Conservation (phyloP, 2,113 vertebrate genomes). For the Pelecanoides urinatrix region DNA sequence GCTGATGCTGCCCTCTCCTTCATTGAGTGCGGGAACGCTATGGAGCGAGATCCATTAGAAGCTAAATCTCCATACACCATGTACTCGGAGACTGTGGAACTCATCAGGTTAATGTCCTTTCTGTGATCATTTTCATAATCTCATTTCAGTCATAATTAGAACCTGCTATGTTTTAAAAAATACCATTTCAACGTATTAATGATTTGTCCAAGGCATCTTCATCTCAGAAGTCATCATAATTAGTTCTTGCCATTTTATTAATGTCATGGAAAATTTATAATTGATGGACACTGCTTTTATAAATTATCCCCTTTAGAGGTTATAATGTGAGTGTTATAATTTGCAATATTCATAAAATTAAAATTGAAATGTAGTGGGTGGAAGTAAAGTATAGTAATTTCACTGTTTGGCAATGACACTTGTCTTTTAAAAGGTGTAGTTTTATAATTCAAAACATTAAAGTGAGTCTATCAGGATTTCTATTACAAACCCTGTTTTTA, state of each 20-base stretch:
- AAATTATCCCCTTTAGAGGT: constrained; percentile 77
- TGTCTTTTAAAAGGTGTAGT: constrained; percentile 70
- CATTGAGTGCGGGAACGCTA: constrained; percentile 96
- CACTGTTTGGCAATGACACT: constrained; percentile 67
- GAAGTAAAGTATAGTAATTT: constrained; percentile 74
- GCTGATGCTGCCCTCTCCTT: constrained; percentile 96
- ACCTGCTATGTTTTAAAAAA: constrained; percentile 73
- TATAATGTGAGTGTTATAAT: constrained; percentile 76
- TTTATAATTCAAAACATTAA: constrained; percentile 68
- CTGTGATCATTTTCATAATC: constrained; percentile 71
- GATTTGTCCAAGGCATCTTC: constrained; percentile 75
- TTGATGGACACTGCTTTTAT: constrained; percentile 79
- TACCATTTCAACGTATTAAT: constrained; percentile 73
- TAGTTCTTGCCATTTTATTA: constrained; percentile 82
- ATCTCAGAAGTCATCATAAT: constrained; percentile 79
- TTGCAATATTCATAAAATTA: constrained; percentile 80
- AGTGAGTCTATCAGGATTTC: constrained; percentile 46
- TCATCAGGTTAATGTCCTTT: constrained; percentile 89
- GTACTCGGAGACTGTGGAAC: constrained; percentile 98
- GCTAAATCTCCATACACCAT: constrained; percentile 98
- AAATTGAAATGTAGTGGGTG: constrained; percentile 75
- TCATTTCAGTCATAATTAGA: constrained; percentile 74
- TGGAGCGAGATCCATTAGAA: constrained; percentile 96
- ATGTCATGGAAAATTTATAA: constrained; percentile 80
- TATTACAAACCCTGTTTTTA: constrained; percentile 53